phyloP scores from a whole-genome alignment of 2,888 invertebrate genomes.

The Fabriciana adippe region DNA sequence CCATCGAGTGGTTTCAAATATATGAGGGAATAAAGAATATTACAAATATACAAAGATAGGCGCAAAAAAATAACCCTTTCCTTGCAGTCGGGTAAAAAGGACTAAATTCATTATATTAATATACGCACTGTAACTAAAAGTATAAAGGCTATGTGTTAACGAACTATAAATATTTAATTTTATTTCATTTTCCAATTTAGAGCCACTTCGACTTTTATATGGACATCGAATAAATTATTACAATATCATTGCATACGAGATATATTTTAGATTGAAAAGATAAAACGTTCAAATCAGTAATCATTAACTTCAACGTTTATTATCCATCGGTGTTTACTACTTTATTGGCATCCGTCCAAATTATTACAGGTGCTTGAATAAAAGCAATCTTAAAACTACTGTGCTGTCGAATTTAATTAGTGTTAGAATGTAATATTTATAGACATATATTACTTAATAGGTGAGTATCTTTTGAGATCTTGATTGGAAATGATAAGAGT shows the following conservation, averaged over 20 bases:
- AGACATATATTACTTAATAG: conserved; percentile 2
- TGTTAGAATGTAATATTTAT: conserved; percentile 5
- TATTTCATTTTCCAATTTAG: no score
- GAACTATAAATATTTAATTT: no score
- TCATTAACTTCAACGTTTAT: conserved; percentile 1
- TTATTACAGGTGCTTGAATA: conserved; percentile 27
- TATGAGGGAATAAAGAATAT: no score
- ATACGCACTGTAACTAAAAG: no score
- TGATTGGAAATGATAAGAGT: neutral
- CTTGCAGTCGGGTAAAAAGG: no score
- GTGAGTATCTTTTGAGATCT: conserved; percentile 2
- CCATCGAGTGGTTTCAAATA: no score
- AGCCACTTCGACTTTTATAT: neutral
- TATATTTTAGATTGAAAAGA: conserved; percentile 8
- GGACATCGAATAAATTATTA: neutral
- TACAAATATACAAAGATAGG: no score
- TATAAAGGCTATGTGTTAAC: no score
- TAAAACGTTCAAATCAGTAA: conserved; percentile 13
- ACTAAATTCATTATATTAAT: no score
- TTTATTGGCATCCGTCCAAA: conserved; percentile 23
- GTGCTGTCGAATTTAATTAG: conserved; percentile 20
- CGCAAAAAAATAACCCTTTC: no score
- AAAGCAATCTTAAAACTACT: conserved; percentile 26
- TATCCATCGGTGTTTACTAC: conserved; percentile 13
- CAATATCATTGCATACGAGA: neutral